Percentiles rank a stretch among this genome's conserved stretches.
phyloP scores from a whole-genome alignment of 1,140 invertebrate species.

The Yoshiicerus persimilis region DNA sequence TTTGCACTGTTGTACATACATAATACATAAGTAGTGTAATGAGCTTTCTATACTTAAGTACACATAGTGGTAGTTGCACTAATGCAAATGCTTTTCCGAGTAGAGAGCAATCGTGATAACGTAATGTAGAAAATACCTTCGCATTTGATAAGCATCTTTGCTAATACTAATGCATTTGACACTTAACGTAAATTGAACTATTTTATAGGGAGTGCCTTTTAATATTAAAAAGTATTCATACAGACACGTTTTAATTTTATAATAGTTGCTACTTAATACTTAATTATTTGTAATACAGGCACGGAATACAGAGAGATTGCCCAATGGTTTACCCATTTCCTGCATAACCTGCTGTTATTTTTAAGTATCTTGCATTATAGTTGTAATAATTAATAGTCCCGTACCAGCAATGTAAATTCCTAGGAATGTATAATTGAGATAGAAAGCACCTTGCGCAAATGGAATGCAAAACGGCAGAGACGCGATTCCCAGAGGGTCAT shows the following conservation, averaged over 20 bases:
- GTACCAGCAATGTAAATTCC: background rate
- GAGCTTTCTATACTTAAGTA: background rate
- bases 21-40: background rate
- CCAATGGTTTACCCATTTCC: too few relatives aligned
- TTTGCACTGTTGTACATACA: background rate
- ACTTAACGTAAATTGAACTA: background rate
- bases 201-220: too few relatives aligned
- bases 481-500: background rate
- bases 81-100: background rate
- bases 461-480: background rate
- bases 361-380: too few relatives aligned
- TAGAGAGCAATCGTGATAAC: background rate
- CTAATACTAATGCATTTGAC: background rate
- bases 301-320: too few relatives aligned
- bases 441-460: background rate
- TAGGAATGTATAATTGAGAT: background rate
- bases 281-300: background rate
- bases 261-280: too few relatives aligned
- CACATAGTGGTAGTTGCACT: background rate
- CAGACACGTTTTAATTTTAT: too few relatives aligned
- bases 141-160: background rate
- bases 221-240: too few relatives aligned
- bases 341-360: too few relatives aligned
- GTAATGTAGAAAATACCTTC: background rate
- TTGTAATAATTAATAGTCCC: too few relatives aligned